Base-by-base conservation (phyloP, 2,888 invertebrate genomes). In the Crematogaster levior region DNA sequence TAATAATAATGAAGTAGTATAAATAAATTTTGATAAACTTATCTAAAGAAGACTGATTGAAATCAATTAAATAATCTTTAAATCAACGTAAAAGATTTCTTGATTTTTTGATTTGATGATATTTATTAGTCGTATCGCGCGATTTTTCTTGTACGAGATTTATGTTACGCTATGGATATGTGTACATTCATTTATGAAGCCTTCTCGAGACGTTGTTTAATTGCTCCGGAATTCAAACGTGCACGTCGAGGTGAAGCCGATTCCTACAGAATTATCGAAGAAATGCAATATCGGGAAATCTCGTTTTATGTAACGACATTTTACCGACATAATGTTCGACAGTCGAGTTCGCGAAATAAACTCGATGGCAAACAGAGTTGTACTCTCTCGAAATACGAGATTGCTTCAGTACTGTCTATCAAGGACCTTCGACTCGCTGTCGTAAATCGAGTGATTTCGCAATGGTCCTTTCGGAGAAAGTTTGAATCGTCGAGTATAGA, bases 401-500 rank as follows among this genome's bases (percentile, higher is more conserved):
- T 40, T 43, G 27, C 24, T 56, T 72, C 37, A 18, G 21, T 3
- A 12, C 18, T 21, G 18, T 27, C 53, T 37, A 27, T 70, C 53
- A 56, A 72, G 24, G 37, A 56, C 15, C 40, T 72, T 56, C 37
- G 12, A 40, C n/a, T 27, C 7, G 37, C 27, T 27, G 37, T 40
- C 72, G 40, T 72, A 72, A 72, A 27, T 40, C 27, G 70, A 40
- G 37, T 3, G 4, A 37, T 72, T 27, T 27, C 40, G 37, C 15
- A 56, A 56, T 18, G 24, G 18, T 53, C 37, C n/a, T 56, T 37
- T 72, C 27, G 40, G 53, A 56, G 53, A 70, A 72, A 72, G 72
- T 72, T 9, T 15, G n/a, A 70, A 70, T 21, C 37, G 18, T 40
- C 21, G 37, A 12, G 10, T 24, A 5, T 40, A 37, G 53, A 56